Percentiles rank a stretch among this genome's conserved stretches.
Conservation (phyloP, 2,888 invertebrate genomes). For the Cataglyphis cursor region DNA sequence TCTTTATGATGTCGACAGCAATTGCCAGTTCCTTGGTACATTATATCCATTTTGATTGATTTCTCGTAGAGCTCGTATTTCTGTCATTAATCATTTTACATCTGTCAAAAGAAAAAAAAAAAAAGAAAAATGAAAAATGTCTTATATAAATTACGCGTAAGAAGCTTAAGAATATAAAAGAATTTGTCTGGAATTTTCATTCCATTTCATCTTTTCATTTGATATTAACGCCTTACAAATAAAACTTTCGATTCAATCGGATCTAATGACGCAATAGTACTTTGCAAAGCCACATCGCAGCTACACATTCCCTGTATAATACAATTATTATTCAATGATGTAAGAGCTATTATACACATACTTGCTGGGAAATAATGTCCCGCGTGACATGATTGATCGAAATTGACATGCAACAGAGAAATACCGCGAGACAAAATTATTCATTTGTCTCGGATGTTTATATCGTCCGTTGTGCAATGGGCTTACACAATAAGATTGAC, state of each 20-base stretch:
- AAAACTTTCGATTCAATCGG: conserved; percentile 11
- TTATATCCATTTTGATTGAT: background rate
- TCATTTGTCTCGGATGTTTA: conserved; percentile 6
- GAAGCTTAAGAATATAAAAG: background rate
- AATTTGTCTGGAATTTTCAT: background rate
- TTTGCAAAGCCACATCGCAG: background rate
- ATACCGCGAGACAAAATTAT: conserved; percentile 14
- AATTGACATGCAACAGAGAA: background rate
- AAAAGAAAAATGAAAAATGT: background rate
- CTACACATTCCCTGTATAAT: background rate
- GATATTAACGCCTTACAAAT: background rate
- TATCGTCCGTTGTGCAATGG: background rate
- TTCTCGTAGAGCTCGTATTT: background rate
- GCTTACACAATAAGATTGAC: conserved; percentile 12
- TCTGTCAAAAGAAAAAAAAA: background rate
- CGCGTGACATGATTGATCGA: conserved; percentile 4
- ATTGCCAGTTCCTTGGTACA: too few relatives aligned
- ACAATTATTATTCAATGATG: conserved; percentile 22
- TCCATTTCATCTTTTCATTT: background rate
- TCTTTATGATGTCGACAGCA: background rate
- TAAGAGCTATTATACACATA: conserved; percentile 31
- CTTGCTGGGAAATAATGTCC: background rate
- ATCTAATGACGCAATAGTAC: background rate
- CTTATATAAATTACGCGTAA: background rate
- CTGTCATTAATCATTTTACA: background rate